Evolutionary conservation across 2,888 invertebrate genomes (phyloP).

Genomic region (Sceliomorpha sp.): DNA sequence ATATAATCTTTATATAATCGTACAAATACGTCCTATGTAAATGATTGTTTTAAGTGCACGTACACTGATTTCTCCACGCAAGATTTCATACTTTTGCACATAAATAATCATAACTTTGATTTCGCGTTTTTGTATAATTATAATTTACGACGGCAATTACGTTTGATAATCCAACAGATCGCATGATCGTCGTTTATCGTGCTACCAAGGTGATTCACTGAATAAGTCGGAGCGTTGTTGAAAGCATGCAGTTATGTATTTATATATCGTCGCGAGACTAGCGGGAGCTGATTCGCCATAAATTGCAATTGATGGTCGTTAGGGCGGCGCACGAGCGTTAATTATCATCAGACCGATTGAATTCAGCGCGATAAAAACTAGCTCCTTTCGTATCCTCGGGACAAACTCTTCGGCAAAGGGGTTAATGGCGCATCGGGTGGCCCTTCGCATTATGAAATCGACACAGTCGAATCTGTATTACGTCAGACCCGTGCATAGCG

Average conservation of each 20-base stretch:
- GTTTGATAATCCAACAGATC: conserved; percentile 42
- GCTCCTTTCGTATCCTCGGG: conserved; percentile 57
- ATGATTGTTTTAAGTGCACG: too few species aligned
- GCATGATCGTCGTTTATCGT: conserved; percentile 27
- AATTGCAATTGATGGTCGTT: conserved; percentile 69
- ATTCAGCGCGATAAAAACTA: conserved; percentile 68
- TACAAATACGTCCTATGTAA: too few species aligned
- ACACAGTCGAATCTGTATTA: conserved; percentile 29
- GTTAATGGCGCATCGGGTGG: conserved; percentile 56
- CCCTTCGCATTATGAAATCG: conserved; percentile 45
- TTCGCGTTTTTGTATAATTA: conserved; percentile 29
- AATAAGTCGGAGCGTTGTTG: conserved; percentile 60
- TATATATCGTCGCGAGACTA: conserved; percentile 55
- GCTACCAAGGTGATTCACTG: conserved; percentile 53
- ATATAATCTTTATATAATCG: too few species aligned
- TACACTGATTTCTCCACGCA: conserved; percentile 12
- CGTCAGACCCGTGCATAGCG: conserved; percentile 24
- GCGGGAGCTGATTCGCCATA: conserved; percentile 63
- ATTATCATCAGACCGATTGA: conserved; percentile 69
- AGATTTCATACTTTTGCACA: conserved; percentile 21
- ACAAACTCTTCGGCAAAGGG: conserved; percentile 39
- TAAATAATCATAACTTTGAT: conserved; percentile 16
- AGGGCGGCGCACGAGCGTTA: conserved; percentile 70
- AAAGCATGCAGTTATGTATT: conserved; percentile 57
- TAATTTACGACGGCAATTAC: conserved; percentile 40